Evolutionary conservation across 1,140 invertebrate genomes (phyloP), one percentile per base, ranked within the genome.

Genomic region (Drosophila bocqueti): DNA sequence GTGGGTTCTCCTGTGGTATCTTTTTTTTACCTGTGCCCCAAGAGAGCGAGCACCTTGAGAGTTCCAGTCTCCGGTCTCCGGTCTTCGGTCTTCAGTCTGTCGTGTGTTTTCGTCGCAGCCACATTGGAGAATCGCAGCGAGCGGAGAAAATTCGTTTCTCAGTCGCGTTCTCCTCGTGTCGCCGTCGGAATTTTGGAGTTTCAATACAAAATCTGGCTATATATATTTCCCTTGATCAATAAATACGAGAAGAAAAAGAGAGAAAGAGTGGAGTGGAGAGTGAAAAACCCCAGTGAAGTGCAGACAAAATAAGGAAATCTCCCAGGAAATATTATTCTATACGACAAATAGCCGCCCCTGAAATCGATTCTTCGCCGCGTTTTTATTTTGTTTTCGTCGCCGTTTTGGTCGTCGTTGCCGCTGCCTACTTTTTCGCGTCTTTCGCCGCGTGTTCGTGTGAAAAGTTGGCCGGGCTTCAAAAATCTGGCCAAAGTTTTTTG

Each of bases 81-180:
- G 63, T 60, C 58, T 52, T 49, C 38, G 29, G 64, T 40, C 80
- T 73, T 90, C 59, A 90, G 85, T 90, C 76, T 81, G 46, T 90
- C 85, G 85, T 90, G 82, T 84, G 81, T 81, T 89, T 89, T 87
- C 84, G 61, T 90, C 85, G 84, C 81, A 65, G 85, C 60, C 80
- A 76, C 85, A 81, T 90, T 89, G 66, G 79, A 73, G 78, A 63
- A 58, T 68, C 57, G 63, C 26, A 81, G 60, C 65, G 84, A 72
- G 77, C 84, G 84, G 67, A 84, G 62, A 40, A 68, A 71, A 68
- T 55, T 74, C 66, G 75, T 36, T 54, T 77, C 62, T 50, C 47
- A 78, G 58, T 71, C 83, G 79, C 80, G 65, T 76, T 78, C 73
- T 65, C 79, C 72, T 76, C 72, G 81, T 64, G 67, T 73, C 67